Evolutionary conservation across 2,113 vertebrate species (phyloP), one percentile per base, ranked within the genome.

Genomic region (Xyrauchen texanus): DNA sequence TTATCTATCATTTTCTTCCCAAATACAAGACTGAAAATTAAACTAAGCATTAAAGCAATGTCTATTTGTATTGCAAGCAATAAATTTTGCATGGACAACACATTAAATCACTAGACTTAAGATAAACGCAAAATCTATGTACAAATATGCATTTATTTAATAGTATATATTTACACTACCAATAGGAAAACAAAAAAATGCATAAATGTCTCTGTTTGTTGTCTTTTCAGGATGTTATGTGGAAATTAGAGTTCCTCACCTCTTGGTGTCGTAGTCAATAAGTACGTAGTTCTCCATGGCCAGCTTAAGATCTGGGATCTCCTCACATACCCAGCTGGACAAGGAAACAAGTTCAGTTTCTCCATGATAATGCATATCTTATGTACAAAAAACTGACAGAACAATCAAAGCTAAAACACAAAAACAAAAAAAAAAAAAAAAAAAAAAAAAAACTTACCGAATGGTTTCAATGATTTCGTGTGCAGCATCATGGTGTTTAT

Each of bases 401-500:
- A 70, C 16, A 10, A 13, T 47, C 4, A 62, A 61, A 83, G 15
- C 12, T n/a, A 75, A 46, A 68, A 1, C 49, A 5, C 21, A 34
- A 34, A 34, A 34, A 34, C 21, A 34, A 34, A 34, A 34, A 3
- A 34, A 34, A 34, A 34, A 34, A 68, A 10, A n/a, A n/a, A n/a
- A 34, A 34, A 34, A 34, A 3, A 34, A 34, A 34, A 34, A 34
- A 68, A 10, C 94, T 91, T 90, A 99, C 98, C 98, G 94, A 88
- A 99, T 99, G 86, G 98, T 99, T 92, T 99, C 98, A 16, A 99
- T 98, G 87, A 99, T 99, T 92, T 99, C 98, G 7, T 99, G 97
- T 93, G 98, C 98, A 94, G 98, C 97, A 94, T 99, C 98, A 5
- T 99, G 98, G 89, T 99, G 97, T 93, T 99, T 99, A 92, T 99